Base-by-base conservation (phyloP, 1,140 invertebrate species). In the Paracyclopina nana region DNA sequence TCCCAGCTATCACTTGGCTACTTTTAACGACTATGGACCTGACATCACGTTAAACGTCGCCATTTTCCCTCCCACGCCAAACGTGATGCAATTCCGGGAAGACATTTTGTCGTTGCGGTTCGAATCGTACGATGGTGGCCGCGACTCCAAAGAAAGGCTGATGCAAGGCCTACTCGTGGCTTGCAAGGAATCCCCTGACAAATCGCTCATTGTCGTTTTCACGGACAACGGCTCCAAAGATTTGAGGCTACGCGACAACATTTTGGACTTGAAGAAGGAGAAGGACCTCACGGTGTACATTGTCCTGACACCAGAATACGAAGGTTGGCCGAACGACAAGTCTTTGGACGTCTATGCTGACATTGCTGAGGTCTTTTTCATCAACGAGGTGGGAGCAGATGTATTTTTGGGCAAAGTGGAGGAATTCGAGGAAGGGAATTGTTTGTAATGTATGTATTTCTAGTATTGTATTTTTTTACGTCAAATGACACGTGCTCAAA, bases 151-250 rank as follows among this genome's bases (percentile, higher is more conserved):
- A 16, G 50, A 52, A 27, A 14, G 50, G 28, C 25, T 52, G 2
- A 44, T 52, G 34, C 40, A 52, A 41, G 50, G 50, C 8, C 34
- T 52, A 6, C 34, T 52, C 12, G 24, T 16, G 6, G 38, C 50
- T 45, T 16, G 43, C 5, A 16, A 24, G 22, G 27, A 43, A 25
- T 30, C 41, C 2, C 22, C 34, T 11, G 18, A 22, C 18, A 42
- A 26, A 44, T 52, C 50, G 20, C 40, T 52, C 6, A 52, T 52
- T 18, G 50, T 52, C 16, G 50, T 52, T 22, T 52, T 52, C 41
- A 52, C 50, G 11, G 50, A 52, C 41, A 52, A 52, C 43, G 50
- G 50, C 1, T 46, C 50, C 16, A 52, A 52, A 18, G 40, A 52
- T 28, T 27, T 52, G 18, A 52, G 43, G n/a, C 20, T 52, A 4